Conservation (phyloP, 2,797 vertebrate species). For the Dryobates pubescens region DNA sequence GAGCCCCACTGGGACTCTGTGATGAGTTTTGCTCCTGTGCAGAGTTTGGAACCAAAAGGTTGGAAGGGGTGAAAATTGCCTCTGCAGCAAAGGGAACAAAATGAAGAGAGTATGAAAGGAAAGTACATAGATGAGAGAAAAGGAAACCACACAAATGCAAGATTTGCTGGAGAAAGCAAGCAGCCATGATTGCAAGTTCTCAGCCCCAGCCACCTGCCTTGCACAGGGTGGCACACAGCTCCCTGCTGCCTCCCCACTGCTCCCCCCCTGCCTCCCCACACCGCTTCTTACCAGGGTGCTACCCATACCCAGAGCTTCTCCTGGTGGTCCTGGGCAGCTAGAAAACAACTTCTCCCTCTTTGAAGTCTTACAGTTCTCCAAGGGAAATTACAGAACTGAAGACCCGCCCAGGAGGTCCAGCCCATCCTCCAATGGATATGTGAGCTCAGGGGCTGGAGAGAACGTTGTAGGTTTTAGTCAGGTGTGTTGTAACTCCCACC, state of each 20-base stretch:
- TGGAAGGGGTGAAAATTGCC: slow-evolving; percentile 23
- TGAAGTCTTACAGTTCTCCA: neutral
- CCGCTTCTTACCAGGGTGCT: neutral
- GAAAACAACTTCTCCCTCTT: neutral
- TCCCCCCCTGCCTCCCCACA: neutral
- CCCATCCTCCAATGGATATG: neutral
- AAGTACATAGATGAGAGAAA: slow-evolving; percentile 1
- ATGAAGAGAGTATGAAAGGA: neutral
- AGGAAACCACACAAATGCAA: slow-evolving; percentile 65
- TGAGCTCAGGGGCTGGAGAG: neutral
- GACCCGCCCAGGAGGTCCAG: neutral
- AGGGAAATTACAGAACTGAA: neutral
- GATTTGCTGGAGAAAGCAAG: neutral
- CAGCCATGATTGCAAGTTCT: slow-evolving; percentile 46
- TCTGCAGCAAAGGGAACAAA: slow-evolving; percentile 12
- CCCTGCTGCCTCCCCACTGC: neutral
- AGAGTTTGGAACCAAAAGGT: neutral
- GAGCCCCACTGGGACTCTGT: neutral
- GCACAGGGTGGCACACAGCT: accelerated
- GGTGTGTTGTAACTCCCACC: neutral
- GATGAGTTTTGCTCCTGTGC: slow-evolving; percentile 3
- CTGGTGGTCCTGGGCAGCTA: neutral
- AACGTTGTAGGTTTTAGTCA: neutral
- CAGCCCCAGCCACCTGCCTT: neutral
- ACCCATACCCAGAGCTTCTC: neutral